phyloP scores from a whole-genome alignment of 2,113 vertebrate species.

The Orcinus orca region DNA sequence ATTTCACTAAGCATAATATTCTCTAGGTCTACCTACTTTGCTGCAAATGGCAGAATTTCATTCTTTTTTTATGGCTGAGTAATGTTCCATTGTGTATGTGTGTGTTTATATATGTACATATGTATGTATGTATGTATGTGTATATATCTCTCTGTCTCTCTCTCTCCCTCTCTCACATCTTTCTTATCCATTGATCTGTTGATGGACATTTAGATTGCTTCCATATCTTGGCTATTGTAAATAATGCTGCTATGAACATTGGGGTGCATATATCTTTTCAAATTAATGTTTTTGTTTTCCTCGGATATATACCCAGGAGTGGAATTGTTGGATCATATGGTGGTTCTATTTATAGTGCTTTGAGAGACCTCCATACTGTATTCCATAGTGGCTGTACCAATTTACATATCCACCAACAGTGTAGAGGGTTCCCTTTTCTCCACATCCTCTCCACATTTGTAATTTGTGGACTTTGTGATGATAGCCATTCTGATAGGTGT shows the following conservation, averaged over 20 bases:
- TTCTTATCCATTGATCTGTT: background rate
- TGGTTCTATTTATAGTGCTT: background rate
- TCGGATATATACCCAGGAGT: no score
- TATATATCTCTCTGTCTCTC: background rate
- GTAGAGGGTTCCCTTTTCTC: background rate
- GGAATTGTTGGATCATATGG: background rate
- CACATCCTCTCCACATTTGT: background rate
- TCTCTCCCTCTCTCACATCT: no score
- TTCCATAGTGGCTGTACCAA: background rate
- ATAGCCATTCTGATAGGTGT: background rate
- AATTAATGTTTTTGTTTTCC: no score
- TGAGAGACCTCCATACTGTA: background rate
- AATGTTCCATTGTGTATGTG: background rate
- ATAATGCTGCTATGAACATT: no score
- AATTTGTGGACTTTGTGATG: background rate
- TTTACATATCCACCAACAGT: background rate
- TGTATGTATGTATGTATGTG: background rate
- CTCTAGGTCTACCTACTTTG: background rate
- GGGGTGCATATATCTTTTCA: no score
- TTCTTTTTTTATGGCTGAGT: background rate
- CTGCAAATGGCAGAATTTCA: background rate
- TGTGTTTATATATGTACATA: background rate
- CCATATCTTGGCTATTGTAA: background rate
- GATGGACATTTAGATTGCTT: background rate
- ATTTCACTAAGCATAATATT: background rate